These are phyloP conservation scores for Hecatera dysodea DNA, from an alignment of 2,888 invertebrate genomes.

Conservation along the genomic window DNA sequence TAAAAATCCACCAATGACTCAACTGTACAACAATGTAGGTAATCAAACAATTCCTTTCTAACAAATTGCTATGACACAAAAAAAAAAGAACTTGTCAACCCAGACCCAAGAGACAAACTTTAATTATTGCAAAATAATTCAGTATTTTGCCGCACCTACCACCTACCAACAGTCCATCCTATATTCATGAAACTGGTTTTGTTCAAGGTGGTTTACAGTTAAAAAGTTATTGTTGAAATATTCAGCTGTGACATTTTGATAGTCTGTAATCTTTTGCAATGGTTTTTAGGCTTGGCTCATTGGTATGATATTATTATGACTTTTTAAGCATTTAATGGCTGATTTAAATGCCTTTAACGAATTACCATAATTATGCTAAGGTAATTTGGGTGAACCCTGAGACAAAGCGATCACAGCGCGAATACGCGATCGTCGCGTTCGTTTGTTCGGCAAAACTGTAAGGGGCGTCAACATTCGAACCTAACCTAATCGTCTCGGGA, in stretches of 20 bases:
- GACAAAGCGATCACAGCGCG: too few species aligned
- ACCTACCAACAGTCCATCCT: constrained; percentile 44
- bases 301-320: too few species aligned
- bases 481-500: too few species aligned
- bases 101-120: constrained; percentile 39
- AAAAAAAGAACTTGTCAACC: not conserved
- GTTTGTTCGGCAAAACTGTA: too few species aligned
- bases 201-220: constrained; percentile 37
- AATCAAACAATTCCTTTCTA: constrained; percentile 2
- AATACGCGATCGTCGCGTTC: too few species aligned
- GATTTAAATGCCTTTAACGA: too few species aligned
- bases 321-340: too few species aligned
- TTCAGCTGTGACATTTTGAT: constrained; percentile 49
- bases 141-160: constrained; percentile 16
- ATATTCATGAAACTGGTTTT: constrained; percentile 40
- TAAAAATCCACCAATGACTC: not conserved
- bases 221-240: constrained; percentile 28
- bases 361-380: too few species aligned
- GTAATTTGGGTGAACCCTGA: too few species aligned
- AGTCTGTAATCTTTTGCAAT: constrained; percentile 36
- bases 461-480: too few species aligned
- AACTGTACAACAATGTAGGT: not conserved
- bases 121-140: constrained; percentile 53
- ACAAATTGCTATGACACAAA: not conserved
- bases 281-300: not conserved